Evolutionary conservation across 2,797 vertebrate genomes (phyloP), one percentile per base, ranked within the genome.

Genomic region (Threskiornis aethiopicus): DNA sequence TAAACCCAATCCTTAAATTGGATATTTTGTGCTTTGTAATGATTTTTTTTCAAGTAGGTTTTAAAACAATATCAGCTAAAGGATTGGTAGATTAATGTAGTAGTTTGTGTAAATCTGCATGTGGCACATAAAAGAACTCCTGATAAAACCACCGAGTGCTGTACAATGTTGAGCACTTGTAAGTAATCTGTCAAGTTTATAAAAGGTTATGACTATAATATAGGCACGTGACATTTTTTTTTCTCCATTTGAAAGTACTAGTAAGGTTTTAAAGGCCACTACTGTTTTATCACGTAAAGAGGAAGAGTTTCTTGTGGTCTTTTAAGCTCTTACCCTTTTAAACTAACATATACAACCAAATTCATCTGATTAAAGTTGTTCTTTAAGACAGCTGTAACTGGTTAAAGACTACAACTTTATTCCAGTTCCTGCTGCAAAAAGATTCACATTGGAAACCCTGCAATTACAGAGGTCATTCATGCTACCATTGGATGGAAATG

Each of bases 21-120:
- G n/a, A 1, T 71, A n/a, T 84, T 71, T 86, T 86, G 28, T 87
- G 59, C 67, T 95, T 84, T 39, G 33, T 77, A 89, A 49, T 80
- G 59, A 25, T 46, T 78, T 73, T 37, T n/a, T 91, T 87, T 17
- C 5, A 57, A 28, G 31, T 37, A 82, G 20, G 26, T 75, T 82
- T 84, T 47, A 62, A 90, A 90, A n/a, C 37, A 21, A 5, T 28
- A 31, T 9, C 39, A 66, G 54, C 35, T 76, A 44, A 42, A 35
- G 11, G 16, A 47, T 29, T 55, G 59, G 39, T 87, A 55, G 39
- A 24, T 87, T 55, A 82, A 62, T 25, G 7, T 33, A 54, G 16
- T 54, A 54, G 16, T 54, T 65, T 76, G 35, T 84, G 46, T 72
- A 62, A 78, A 66, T 81, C 35, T 76, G 29, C 24, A 13, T 4